Evolutionary conservation across 37 sponge, comb jelly and placozoan species (phyloP).

Genomic region (Ephydatia muelleri): DNA sequence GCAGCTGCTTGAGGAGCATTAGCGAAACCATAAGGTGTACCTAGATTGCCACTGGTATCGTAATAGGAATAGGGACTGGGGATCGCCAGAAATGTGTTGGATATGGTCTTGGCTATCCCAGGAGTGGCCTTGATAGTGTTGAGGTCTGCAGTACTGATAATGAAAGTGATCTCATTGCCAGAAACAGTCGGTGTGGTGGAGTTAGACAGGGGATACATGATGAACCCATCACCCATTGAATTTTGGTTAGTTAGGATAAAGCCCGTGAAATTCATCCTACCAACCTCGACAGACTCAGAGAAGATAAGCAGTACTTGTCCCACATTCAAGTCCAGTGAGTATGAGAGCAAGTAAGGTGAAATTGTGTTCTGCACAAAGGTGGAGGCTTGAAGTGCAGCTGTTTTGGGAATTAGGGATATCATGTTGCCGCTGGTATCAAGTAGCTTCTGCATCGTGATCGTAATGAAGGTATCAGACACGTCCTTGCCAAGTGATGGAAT

Average conservation of each 20-base stretch:
- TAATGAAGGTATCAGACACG: constrained; percentile 66
- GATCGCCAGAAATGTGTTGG: constrained; percentile 71
- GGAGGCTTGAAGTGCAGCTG: constrained; percentile 65
- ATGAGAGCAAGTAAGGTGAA: constrained; percentile 55
- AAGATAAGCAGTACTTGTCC: constrained; percentile 74
- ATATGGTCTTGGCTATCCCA: constrained; percentile 39
- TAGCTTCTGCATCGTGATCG: constrained; percentile 53
- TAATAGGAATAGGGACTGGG: constrained; percentile 33
- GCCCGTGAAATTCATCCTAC: constrained; percentile 43
- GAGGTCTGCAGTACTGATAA: constrained; percentile 53
- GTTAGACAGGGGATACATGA: constrained; percentile 43
- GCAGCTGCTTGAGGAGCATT: neutral
- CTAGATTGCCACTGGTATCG: constrained; percentile 68
- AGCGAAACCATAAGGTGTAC: neutral
- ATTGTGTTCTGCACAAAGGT: constrained; percentile 49
- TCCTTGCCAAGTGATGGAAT: constrained; percentile 64
- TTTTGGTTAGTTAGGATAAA: constrained; percentile 33
- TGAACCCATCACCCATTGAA: neutral
- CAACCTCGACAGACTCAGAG: constrained; percentile 75
- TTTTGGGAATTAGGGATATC: constrained; percentile 49
- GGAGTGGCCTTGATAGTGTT: constrained; percentile 70
- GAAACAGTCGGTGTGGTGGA: constrained; percentile 38
- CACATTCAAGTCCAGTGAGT: constrained; percentile 67
- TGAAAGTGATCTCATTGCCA: constrained; percentile 59
- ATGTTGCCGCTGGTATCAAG: constrained; percentile 58